Base-by-base conservation (phyloP, 2,113 vertebrate species). In the Pelobates fuscus region DNA sequence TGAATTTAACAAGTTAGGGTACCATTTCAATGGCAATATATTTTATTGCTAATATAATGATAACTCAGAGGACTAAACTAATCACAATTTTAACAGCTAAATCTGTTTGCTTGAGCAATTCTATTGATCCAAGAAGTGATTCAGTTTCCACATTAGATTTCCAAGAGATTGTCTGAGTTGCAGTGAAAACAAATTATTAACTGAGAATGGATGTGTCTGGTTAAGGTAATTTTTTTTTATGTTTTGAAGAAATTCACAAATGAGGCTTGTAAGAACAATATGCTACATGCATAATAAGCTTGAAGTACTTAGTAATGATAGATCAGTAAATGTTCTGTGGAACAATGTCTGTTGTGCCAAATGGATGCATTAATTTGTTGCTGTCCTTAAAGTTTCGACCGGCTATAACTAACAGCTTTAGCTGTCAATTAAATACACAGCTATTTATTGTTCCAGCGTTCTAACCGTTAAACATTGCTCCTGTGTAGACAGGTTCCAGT, bases 231-330 rank as follows among this genome's bases (percentile, higher is more conserved):
- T 52, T 52, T 52, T 52, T 15, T 5, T 52, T 41, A 7, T 41
- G 7, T 41, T 41, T 49, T 52, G 5, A 15, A 15, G 46, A 52
- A 10, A 52, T 5, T 49, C 46, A 65, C 5, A 17, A 65, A 66
- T 46, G 24, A n/a, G 43, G 64, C n/a, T 46, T 46, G 27, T 23
- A 67, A n/a, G 23, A 26, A 67, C 64, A 17, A 6, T n/a, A 46
- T 67, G 64, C 15, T 8, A 25, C 8, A 17, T 18, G 5, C 11
- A 44, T 41, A 65, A 65, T 18, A 65, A 65, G 62, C 6, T 8
- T n/a, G 6, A 25, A 23, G 3, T 67, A 18, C 23, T 44, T 41
- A 10, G 23, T 67, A 25, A 67, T 18, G 24, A 49, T 15, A 14
- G 37, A n/a, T 24, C 8, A 37, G 20, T 3, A 18, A 52, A 52